These are phyloP conservation scores for Lampris megalopsis DNA, from an alignment of 2,113 vertebrate species.

Conservation along the genomic window DNA sequence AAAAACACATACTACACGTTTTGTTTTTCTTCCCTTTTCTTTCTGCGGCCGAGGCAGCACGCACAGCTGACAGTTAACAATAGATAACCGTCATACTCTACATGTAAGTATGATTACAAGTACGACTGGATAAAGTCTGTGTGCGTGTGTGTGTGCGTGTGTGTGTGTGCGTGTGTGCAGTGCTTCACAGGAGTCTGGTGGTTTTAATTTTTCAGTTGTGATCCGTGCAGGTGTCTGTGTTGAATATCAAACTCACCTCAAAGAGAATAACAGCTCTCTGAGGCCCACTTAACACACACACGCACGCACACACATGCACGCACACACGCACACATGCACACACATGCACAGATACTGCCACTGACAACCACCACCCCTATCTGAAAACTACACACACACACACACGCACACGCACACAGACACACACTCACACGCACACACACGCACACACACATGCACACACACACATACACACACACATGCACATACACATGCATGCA, in stretches of 20 bases:
- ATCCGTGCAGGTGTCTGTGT: conserved; percentile 66
- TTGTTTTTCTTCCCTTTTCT: too few relatives aligned
- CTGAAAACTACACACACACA: not conserved
- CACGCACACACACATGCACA: conserved; percentile 8
- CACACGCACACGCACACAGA: not conserved
- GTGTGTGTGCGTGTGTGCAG: too few relatives aligned
- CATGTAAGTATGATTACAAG: too few relatives aligned
- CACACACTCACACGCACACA: not conserved
- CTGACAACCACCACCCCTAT: too few relatives aligned
- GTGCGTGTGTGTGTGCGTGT: too few relatives aligned
- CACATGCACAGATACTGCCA: not conserved
- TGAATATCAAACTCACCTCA: conserved; percentile 61
- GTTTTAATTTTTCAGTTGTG: conserved; percentile 60
- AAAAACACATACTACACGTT: too few relatives aligned
- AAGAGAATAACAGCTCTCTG: conserved; percentile 48
- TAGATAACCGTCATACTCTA: too few relatives aligned
- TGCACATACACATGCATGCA: not conserved
- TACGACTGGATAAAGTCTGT: too few relatives aligned
- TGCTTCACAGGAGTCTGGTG: too few relatives aligned
- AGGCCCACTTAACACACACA: not conserved
- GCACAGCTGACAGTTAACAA: too few relatives aligned
- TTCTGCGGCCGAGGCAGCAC: too few relatives aligned
- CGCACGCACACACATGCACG: conserved; percentile 19
- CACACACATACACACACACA: not conserved
- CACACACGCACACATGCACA: not conserved